A percentile compares a stretch with the other conserved stretches of the same genome.
Conservation (phyloP, 1,140 invertebrate genomes). For the Aplysia californica region DNA sequence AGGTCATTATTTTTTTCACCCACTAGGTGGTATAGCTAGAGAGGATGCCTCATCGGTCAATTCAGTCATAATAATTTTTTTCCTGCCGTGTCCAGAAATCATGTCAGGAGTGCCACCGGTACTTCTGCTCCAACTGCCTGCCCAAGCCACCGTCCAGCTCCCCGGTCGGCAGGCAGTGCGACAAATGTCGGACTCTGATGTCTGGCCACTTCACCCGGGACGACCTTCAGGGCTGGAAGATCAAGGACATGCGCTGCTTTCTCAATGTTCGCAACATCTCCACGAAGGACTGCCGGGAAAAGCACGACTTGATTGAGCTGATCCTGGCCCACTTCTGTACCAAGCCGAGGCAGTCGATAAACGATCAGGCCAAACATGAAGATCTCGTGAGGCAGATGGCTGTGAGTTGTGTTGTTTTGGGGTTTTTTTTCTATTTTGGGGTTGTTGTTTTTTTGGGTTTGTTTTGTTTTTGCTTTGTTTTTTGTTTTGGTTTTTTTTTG, state of each 20-base stretch:
- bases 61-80: no score
- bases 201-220: slow-evolving; percentile 54
- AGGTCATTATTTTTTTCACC: neutral
- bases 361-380: slow-evolving; percentile 35
- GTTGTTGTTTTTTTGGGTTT: neutral
- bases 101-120: slow-evolving; percentile 57
- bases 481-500: no score
- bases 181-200: slow-evolving; percentile 55
- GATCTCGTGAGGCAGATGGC: slow-evolving; percentile 34
- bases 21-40: neutral
- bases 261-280: slow-evolving; percentile 56
- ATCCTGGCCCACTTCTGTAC: slow-evolving; percentile 53
- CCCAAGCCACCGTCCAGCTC: slow-evolving; percentile 30
- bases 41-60: no score
- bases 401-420: slow-evolving; percentile 35
- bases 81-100: slow-evolving; percentile 57
- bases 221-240: slow-evolving; percentile 58
- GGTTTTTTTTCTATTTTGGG: slow-evolving; percentile 1
- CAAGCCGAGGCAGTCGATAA: slow-evolving; percentile 15
- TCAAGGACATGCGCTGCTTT: slow-evolving; percentile 62
- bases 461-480: no score
- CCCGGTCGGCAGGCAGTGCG: slow-evolving; percentile 47
- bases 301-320: slow-evolving; percentile 64
- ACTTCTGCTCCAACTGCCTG: slow-evolving; percentile 59
- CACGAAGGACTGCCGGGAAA: slow-evolving; percentile 60